A percentile compares a stretch with the other conserved stretches of the same genome.
Conservation (phyloP, 2,113 vertebrate species). For the Oxyura jamaicensis region DNA sequence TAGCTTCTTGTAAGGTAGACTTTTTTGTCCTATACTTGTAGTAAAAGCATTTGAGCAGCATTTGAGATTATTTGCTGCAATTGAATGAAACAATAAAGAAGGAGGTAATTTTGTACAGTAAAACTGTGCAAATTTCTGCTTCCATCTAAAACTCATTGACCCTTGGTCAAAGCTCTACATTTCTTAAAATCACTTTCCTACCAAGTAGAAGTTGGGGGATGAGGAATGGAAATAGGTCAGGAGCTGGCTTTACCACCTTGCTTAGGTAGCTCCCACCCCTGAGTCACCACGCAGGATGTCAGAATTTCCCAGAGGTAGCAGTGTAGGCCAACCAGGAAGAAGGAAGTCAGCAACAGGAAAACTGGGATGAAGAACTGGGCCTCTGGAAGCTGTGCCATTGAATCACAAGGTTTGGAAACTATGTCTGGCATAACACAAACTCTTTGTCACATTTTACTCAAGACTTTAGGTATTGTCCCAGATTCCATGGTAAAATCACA, state of each 20-base stretch:
- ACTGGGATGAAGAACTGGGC: background rate
- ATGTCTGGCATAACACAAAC: background rate
- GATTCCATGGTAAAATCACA: background rate
- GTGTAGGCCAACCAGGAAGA: background rate
- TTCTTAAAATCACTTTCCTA: background rate
- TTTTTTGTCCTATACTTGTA: background rate
- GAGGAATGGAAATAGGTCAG: background rate
- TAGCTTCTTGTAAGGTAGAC: background rate
- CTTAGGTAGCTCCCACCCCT: background rate
- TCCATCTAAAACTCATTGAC: background rate
- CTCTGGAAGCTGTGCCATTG: background rate
- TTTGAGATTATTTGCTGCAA: background rate
- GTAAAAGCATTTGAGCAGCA: background rate
- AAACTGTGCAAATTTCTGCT: fast-evolving
- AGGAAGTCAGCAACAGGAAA: background rate
- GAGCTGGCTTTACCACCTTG: background rate
- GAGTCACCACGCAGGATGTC: background rate
- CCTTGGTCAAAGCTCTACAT: background rate
- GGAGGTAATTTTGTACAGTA: background rate
- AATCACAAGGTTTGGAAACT: background rate
- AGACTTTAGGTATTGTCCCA: background rate
- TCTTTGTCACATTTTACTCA: background rate
- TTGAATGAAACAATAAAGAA: background rate
- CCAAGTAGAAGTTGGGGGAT: background rate
- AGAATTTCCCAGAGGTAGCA: background rate